phyloP scores from a whole-genome alignment of 2,113 vertebrate species.

The Ctenodactylus gundi region DNA sequence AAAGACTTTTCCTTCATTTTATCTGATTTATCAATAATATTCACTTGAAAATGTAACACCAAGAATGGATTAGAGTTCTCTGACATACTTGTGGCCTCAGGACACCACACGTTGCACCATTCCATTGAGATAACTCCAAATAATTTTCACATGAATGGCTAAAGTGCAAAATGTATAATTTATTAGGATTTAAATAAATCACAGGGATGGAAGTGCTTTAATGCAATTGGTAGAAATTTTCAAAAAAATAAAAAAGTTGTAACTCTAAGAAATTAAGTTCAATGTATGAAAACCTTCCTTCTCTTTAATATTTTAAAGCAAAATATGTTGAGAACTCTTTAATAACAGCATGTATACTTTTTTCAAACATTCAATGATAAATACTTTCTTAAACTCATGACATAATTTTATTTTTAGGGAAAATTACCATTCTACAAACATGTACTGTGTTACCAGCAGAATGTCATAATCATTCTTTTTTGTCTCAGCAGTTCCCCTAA shows the following conservation, averaged over 20 bases:
- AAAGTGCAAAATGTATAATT: constrained; percentile 90
- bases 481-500: background rate
- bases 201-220: constrained; percentile 79
- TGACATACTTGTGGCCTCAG: constrained; percentile 75
- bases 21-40: constrained; percentile 48
- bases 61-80: constrained; percentile 66
- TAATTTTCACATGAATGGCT: constrained; percentile 90
- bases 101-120: constrained; percentile 73
- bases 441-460: background rate
- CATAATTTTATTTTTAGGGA: constrained; percentile 23
- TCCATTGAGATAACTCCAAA: constrained; percentile 84
- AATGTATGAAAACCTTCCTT: background rate
- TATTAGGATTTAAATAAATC: constrained; percentile 89
- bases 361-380: background rate
- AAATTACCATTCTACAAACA: constrained; percentile 16
- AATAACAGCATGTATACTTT: background rate
- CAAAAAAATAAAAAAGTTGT: constrained; percentile 70
- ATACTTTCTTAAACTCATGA: background rate
- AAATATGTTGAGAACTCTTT: background rate
- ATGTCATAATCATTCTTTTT: constrained; percentile 11
- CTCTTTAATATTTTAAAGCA: background rate
- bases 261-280: constrained; percentile 59
- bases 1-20: background rate
- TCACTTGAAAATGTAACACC: constrained; percentile 49
- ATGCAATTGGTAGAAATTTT: constrained; percentile 59